Conservation (phyloP, 1,140 invertebrate species). For the Brachionus rubens region DNA sequence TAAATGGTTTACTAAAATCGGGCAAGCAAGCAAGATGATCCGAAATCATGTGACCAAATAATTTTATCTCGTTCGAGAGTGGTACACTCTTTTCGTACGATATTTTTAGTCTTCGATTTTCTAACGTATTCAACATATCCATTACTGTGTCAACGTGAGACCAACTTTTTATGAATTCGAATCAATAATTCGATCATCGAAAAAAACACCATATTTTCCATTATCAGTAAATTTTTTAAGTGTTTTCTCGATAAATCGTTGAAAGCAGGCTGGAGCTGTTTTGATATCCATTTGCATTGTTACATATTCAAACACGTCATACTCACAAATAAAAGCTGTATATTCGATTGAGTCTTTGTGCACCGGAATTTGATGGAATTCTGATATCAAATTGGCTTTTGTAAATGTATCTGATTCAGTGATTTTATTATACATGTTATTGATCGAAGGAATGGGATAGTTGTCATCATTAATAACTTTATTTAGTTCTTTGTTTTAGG, state of each 20-base stretch:
- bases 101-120: background rate
- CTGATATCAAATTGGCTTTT: background rate
- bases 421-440: background rate
- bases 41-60: too few relatives aligned
- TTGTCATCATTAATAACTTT: background rate
- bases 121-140: background rate
- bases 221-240: background rate
- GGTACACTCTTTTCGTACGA: too few relatives aligned
- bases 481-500: background rate
- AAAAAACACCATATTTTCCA: background rate
- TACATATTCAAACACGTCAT: slow-evolving; percentile 44
- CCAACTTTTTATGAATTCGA: background rate
- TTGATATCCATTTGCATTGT: slow-evolving; percentile 40
- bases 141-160: background rate
- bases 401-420: background rate
- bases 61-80: too few relatives aligned
- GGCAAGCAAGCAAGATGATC: background rate
- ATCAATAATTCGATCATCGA: background rate
- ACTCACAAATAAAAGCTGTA: slow-evolving; percentile 1
- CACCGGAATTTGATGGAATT: background rate
- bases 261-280: slow-evolving; percentile 46
- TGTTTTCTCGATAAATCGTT: slow-evolving; percentile 37
- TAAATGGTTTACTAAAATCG: slow-evolving; percentile 2
- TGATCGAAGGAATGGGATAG: background rate
- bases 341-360: background rate